Evolutionary conservation across 1,140 invertebrate species (phyloP), one percentile per base, ranked within the genome.

Genomic region (Euura saliciscinereae): DNA sequence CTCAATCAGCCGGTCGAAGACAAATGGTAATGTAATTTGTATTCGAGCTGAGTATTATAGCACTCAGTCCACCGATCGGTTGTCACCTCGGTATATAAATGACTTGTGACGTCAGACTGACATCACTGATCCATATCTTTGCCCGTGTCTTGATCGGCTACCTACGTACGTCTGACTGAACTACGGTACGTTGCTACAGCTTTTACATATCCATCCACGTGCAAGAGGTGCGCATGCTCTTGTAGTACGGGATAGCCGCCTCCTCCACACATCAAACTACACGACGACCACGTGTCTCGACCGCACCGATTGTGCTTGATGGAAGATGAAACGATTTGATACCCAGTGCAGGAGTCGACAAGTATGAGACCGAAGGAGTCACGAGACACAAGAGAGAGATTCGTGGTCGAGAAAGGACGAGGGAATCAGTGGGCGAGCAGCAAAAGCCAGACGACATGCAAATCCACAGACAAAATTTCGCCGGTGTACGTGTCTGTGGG

Each of bases 111-210:
- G 83, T 84, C 84, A 85, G 83, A 78, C 84, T 86, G 83, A 85
- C 83, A 86, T 85, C 83, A 85, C 80, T 85, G 84, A 86, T 86
- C 82, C 79, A 84, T 84, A 84, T 84, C 82, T 78, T 77, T n/a
- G 51, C 13, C 13, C 75, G 79, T 81, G 74, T 78, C 75, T 0
- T 28, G 28, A 28, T 28, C 28, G 28, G 28, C 28, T 28, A 28
- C 28, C 28, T 28, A 28, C 28, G 28, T 28, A 28, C 28, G 28
- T 28, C 28, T 28, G 28, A 28, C 28, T 28, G 28, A 28, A 28
- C 28, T 28, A 28, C 28, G 28, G 28, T 28, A 28, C 28, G 6
- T 28, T 28, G 28, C 28, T 28, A 28, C 28, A 28, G 28, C 28
- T 28, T 28, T 28, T 28, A 28, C 28, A 28, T 28, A 28, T 28